Conservation (phyloP, 1,140 invertebrate species). For the Stratiolaelaps scimitus region DNA sequence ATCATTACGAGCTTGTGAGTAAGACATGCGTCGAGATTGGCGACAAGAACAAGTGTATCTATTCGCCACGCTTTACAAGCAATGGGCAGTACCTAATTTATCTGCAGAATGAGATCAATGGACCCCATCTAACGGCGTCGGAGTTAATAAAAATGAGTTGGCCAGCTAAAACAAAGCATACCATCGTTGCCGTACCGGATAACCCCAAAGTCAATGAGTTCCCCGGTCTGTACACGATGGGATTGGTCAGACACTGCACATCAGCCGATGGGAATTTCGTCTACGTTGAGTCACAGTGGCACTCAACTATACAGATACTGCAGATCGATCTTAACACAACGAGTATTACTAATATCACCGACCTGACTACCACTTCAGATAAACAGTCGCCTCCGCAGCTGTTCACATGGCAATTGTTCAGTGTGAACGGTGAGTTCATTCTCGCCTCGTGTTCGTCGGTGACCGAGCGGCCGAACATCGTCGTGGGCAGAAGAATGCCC, state of each 20-base stretch:
- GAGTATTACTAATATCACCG: neutral
- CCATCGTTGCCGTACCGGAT: too few relatives aligned
- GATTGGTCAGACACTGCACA: neutral
- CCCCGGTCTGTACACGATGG: constrained; percentile 1
- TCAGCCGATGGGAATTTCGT: neutral
- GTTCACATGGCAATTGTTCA: too few relatives aligned
- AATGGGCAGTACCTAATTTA: neutral
- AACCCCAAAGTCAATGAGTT: neutral
- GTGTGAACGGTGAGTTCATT: too few relatives aligned
- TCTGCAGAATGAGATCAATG: neutral
- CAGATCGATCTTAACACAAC: neutral
- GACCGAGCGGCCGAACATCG: too few relatives aligned
- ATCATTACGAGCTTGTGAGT: neutral
- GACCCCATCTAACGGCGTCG: neutral
- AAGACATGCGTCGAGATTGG: neutral
- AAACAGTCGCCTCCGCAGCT: too few relatives aligned
- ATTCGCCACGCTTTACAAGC: neutral
- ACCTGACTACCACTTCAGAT: too few relatives aligned
- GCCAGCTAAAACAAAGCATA: too few relatives aligned
- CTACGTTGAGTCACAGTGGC: neutral
- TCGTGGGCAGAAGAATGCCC: too few relatives aligned
- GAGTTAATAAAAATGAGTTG: too few relatives aligned
- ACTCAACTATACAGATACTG: neutral
- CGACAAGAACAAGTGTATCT: neutral
- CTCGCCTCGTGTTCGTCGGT: too few relatives aligned